Evolutionary conservation across 2,797 vertebrate genomes (phyloP).

Genomic region (Hemitrygon akajei): DNA sequence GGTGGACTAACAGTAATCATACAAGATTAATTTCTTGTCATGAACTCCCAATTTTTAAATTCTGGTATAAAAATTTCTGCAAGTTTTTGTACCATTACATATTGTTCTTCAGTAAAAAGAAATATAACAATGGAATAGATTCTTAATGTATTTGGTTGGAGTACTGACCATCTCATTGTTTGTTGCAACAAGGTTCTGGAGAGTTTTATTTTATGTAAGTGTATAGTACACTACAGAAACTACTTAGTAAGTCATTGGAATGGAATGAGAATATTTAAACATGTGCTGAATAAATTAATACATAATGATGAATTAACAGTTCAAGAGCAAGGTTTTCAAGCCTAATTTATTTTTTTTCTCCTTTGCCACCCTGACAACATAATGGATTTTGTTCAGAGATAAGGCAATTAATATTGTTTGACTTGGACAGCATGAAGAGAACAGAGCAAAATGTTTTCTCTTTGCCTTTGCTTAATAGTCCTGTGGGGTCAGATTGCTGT

Average conservation of each 20-base stretch:
- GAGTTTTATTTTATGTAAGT: background rate
- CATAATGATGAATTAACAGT: background rate
- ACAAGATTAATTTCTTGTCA: background rate
- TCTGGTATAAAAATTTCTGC: background rate
- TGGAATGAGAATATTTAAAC: background rate
- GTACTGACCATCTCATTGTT: background rate
- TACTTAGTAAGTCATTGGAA: background rate
- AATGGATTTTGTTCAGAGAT: background rate
- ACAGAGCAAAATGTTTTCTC: background rate
- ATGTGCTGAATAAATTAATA: background rate
- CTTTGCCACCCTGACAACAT: background rate
- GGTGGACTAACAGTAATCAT: background rate
- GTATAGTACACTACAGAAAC: background rate
- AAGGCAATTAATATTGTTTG: background rate
- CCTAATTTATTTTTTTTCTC: background rate
- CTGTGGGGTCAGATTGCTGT: background rate
- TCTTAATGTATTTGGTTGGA: background rate
- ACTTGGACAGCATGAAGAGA: background rate
- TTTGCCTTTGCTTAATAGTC: background rate
- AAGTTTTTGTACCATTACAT: background rate
- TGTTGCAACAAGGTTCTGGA: background rate
- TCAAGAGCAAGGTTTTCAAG: background rate
- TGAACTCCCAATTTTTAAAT: background rate
- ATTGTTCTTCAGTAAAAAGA: background rate
- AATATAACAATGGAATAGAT: background rate